Conservation (phyloP, 2,888 invertebrate genomes). For the Thecophora atra region DNA sequence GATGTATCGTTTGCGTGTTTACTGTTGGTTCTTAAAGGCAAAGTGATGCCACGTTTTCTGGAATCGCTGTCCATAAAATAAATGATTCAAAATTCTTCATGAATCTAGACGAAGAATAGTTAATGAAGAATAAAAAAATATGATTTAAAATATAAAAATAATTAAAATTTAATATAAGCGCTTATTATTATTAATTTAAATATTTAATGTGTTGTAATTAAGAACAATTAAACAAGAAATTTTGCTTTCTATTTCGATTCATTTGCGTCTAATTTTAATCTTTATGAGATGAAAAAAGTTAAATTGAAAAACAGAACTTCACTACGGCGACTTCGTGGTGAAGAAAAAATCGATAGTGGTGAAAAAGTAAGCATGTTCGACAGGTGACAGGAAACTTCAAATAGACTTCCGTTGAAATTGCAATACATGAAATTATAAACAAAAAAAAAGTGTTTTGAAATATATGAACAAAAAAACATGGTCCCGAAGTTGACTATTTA, state of each 20-base stretch:
- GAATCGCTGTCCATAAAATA: not conserved
- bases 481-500: constrained; percentile 64
- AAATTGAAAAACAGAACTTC: no score
- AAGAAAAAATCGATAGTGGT: not conserved
- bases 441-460: not conserved
- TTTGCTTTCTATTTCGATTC: no score
- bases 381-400: no score
- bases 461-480: constrained; percentile 64
- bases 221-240: no score
- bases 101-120: no score
- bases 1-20: not conserved
- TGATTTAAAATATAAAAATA: not conserved
- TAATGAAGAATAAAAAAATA: not conserved
- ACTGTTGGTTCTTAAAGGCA: constrained; percentile 17
- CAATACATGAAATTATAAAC: not conserved
- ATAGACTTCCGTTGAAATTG: not conserved
- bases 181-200: no score
- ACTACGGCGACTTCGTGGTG: no score
- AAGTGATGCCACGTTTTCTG: constrained; percentile 21
- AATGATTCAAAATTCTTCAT: not conserved
- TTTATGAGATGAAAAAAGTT: not conserved
- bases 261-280: not conserved
- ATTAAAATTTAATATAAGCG: not conserved
- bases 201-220: no score
- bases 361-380: not conserved